These are phyloP conservation scores for Apodemia mormo DNA, from an alignment of 2,888 invertebrate species.

Conservation along the genomic window DNA sequence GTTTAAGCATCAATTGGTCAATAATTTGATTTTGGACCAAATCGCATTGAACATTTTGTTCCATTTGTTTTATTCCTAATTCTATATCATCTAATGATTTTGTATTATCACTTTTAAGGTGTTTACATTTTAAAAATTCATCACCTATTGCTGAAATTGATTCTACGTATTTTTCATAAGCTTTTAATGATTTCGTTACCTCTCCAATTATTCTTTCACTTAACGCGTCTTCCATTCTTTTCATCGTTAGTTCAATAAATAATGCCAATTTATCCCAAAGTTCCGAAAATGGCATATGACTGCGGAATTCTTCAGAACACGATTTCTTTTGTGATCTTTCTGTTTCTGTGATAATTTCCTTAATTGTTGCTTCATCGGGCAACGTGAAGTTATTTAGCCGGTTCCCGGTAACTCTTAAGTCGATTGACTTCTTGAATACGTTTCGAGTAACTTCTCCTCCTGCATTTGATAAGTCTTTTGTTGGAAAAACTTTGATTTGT, in stretches of 20 bases:
- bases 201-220: conserved; percentile 55
- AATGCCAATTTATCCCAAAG: conserved; percentile 55
- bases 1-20: conserved; percentile 52
- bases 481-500: conserved; percentile 26
- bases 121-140: conserved; percentile 18
- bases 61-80: conserved; percentile 24
- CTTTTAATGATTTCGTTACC: conserved; percentile 45
- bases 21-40: conserved; percentile 54
- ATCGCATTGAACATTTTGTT: conserved; percentile 55
- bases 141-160: conserved; percentile 12
- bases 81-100: conserved; percentile 23
- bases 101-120: conserved; percentile 24
- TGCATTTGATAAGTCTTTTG: conserved; percentile 33
- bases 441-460: conserved; percentile 38
- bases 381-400: conserved; percentile 45
- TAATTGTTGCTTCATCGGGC: conserved; percentile 49
- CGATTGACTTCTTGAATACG: conserved; percentile 46
- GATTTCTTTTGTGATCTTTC: conserved; percentile 42
- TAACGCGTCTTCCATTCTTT: conserved; percentile 56
- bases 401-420: conserved; percentile 34
- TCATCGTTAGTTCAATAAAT: conserved; percentile 53
- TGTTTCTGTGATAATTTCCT: conserved; percentile 45
- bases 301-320: conserved; percentile 44
- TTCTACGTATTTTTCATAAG: conserved; percentile 33
- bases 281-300: conserved; percentile 45